Evolutionary conservation across 1,140 invertebrate species (phyloP).

Genomic region (Procambarus clarkii): DNA sequence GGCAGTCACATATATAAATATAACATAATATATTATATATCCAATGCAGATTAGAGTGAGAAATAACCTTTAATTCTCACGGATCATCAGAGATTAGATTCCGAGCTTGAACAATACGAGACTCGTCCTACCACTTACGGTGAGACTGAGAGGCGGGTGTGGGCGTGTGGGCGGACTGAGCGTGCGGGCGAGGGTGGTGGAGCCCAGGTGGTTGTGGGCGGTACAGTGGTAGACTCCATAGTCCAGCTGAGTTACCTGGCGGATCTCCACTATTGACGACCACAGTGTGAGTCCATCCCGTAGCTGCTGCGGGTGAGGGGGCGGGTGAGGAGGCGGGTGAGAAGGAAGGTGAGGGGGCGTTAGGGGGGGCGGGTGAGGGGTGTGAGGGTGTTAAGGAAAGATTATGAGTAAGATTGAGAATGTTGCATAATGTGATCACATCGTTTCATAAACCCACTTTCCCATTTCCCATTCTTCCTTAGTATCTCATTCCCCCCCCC

Average conservation of each 20-base stretch:
- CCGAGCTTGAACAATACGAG: no score
- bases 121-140: neutral
- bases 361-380: neutral
- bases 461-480: no score
- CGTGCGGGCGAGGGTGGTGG: neutral
- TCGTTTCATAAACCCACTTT: no score
- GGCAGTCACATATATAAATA: no score
- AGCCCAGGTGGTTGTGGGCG: constrained; percentile 20
- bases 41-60: no score
- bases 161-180: constrained; percentile 37
- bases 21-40: no score
- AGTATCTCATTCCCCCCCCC: neutral
- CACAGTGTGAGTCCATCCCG: constrained; percentile 28
- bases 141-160: constrained; percentile 24
- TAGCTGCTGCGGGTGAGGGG: neutral
- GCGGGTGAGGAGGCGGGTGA: neutral
- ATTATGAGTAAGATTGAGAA: neutral
- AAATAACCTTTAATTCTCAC: no score
- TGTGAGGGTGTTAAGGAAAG: neutral
- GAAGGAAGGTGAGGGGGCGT: neutral
- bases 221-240: constrained; percentile 22
- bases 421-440: no score
- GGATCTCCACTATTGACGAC: constrained; percentile 41
- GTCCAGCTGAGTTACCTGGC: neutral
- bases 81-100: no score